Evolutionary conservation across 37 sponge, comb jelly and placozoan species (phyloP), one percentile per base, ranked within the genome.

Genomic region (Mnemiopsis leidyi): DNA sequence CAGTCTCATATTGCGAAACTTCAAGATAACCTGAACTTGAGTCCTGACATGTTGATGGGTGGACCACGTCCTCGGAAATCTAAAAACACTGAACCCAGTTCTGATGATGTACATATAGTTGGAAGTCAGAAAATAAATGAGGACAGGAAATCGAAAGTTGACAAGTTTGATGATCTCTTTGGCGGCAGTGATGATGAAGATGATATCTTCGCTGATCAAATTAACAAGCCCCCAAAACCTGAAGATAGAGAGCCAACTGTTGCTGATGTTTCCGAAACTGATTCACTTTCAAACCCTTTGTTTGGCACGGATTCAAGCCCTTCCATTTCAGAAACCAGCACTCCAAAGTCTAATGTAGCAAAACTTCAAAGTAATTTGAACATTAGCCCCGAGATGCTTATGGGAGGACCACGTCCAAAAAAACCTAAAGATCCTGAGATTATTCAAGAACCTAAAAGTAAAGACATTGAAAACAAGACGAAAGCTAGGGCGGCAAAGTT

Each of bases 41-140:
- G 33, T 77, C 79, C 79, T 1, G 79, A 33, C 1, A 77, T 77
- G 79, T 36, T 77, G 79, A 77, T 77, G 79, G 79, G 79, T 34
- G 79, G 79, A 1, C 79, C 79, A 34, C 32, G 79, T 13, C 79
- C 79, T 5, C 1, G 0, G 36, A 48, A 48, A 13, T 5, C 5
- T 18, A 48, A 48, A 48, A 48, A 48, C 61, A 48, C 5, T 5
- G 61, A 48, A 18, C 9, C 13, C 13, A n/a, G n/a, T n/a, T 34
- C 20, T 32, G 36, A 34, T 34, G 79, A 77, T 5, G 79, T 34
- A 77, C 36, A 31, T 20, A 69, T 69, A 69, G 7, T 69, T 20
- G 5, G 9, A 18, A 48, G 9, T 48, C 61, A 48, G 61, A 2
- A 71, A 28, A 25, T 3, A 2, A 31, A 33, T 9, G 73, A 69